phyloP scores from a whole-genome alignment of 2,797 vertebrate genomes.

The Parauchenoglanis ngamensis region DNA sequence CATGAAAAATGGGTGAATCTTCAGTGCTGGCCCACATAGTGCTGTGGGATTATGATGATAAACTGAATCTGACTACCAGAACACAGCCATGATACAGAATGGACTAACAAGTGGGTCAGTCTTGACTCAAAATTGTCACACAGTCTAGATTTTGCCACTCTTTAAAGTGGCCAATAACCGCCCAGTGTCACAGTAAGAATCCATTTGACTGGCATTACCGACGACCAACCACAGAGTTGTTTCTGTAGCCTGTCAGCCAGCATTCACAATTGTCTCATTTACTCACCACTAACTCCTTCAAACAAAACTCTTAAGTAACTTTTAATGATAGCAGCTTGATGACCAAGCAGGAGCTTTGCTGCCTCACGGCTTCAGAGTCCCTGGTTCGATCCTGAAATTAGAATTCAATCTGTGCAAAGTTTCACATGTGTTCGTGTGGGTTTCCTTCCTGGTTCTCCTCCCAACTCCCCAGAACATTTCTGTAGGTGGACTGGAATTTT shows the following conservation, averaged over 20 bases:
- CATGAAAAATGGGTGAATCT: not conserved
- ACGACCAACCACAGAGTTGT: not conserved
- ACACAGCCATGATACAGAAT: not conserved
- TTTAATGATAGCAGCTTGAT: not conserved
- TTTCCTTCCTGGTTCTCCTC: not conserved
- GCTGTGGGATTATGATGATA: constrained; percentile 16
- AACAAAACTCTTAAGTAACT: not conserved
- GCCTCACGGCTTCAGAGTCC: not conserved
- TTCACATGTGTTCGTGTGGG: not conserved
- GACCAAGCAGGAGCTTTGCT: not conserved
- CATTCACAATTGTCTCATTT: not conserved
- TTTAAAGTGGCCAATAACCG: too few relatives aligned
- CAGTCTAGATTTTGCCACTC: not conserved
- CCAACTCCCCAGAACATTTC: not conserved
- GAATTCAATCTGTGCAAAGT: not conserved
- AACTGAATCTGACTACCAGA: constrained; percentile 3
- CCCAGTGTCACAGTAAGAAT: not conserved
- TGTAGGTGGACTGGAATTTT: not conserved
- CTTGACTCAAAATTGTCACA: not conserved
- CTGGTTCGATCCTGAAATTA: not conserved
- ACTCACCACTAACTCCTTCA: too few relatives aligned
- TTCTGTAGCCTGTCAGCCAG: not conserved
- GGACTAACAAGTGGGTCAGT: not conserved
- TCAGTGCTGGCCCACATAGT: not conserved
- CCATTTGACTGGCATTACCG: not conserved